phyloP scores from a whole-genome alignment of 2,113 vertebrate species.

The Elgaria multicarinata region DNA sequence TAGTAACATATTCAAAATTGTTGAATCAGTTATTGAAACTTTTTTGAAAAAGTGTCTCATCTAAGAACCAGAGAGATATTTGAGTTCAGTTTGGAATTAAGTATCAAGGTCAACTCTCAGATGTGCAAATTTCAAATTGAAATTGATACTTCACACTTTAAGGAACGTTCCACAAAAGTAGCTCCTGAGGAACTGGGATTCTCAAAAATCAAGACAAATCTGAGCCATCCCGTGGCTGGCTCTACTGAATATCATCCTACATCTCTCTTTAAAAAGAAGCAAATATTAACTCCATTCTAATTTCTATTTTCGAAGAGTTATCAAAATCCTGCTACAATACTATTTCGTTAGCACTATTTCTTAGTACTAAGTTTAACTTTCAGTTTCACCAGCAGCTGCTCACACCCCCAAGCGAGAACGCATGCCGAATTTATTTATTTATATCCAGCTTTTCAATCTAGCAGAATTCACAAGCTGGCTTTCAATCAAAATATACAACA shows the following conservation, averaged over 20 bases:
- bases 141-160: not conserved
- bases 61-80: not conserved
- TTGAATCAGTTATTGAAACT: not conserved
- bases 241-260: not conserved
- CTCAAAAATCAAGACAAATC: not conserved
- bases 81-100: not conserved
- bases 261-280: not conserved
- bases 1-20: not conserved
- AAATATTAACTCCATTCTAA: no score
- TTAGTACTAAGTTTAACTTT: not conserved
- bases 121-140: not conserved
- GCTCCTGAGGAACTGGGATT: not conserved
- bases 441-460: not conserved
- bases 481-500: not conserved
- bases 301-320: not conserved
- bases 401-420: not conserved
- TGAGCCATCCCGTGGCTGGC: not conserved
- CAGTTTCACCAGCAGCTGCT: not conserved
- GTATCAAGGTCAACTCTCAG: not conserved
- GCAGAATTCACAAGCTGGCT: not conserved
- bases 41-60: not conserved
- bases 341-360: not conserved
- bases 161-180: not conserved
- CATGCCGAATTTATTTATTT: not conserved
- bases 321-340: not conserved